These are phyloP conservation scores for Leucoptera coffeella DNA, from an alignment of 2,888 invertebrate genomes.

Conservation along the genomic window DNA sequence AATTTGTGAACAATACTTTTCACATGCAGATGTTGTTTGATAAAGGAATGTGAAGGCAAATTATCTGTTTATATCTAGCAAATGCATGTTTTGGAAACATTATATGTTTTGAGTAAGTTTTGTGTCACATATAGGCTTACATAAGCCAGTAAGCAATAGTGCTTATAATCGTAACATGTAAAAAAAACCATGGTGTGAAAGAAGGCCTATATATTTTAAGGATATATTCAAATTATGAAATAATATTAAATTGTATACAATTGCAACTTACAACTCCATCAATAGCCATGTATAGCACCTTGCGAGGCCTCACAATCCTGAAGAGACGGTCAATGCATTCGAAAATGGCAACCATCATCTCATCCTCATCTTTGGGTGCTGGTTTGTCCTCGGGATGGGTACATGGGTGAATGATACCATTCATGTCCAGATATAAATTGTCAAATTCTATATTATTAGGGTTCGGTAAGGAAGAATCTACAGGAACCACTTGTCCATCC, in stretches of 20 bases:
- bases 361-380: constrained; percentile 96
- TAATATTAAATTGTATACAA: neutral
- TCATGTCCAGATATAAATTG: constrained; percentile 98
- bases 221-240: too few species aligned
- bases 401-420: constrained; percentile 99
- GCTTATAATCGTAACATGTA: too few species aligned
- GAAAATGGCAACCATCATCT: constrained; percentile 99
- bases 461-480: constrained; percentile 83
- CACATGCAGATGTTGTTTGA: too few species aligned
- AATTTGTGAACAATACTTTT: too few species aligned
- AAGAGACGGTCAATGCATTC: constrained; percentile 96
- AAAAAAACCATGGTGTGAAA: too few species aligned
- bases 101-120: too few species aligned
- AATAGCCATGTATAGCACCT: constrained; percentile 97
- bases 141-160: too few species aligned
- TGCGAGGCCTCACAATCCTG: constrained; percentile 85
- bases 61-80: too few species aligned
- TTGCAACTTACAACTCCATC: constrained; percentile 83
- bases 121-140: too few species aligned
- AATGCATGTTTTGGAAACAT: too few species aligned
- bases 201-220: too few species aligned
- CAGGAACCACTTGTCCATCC: constrained; percentile 70
- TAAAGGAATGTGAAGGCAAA: too few species aligned
- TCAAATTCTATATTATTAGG: constrained; percentile 97
- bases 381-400: constrained; percentile 98